These are phyloP conservation scores for Andrena trimmerana DNA, from an alignment of 2,888 invertebrate species.

Conservation along the genomic window DNA sequence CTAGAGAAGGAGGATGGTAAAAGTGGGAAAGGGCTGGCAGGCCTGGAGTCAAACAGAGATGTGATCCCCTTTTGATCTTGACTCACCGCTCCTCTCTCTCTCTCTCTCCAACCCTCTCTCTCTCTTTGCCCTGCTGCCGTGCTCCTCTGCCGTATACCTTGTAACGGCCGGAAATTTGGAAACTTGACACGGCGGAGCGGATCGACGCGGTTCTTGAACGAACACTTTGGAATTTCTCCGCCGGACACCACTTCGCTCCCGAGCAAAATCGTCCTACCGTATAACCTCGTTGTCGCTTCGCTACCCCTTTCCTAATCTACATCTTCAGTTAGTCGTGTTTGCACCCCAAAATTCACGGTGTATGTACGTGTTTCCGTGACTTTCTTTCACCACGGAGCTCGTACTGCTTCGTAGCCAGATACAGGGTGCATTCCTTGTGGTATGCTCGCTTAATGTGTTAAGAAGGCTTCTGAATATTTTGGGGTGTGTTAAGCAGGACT, in stretches of 20 bases:
- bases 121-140: constrained; percentile 2
- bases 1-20: constrained; percentile 47
- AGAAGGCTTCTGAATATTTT: too few species aligned
- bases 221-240: constrained; percentile 68
- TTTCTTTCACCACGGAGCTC: neutral
- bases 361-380: constrained; percentile 1
- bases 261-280: constrained; percentile 64
- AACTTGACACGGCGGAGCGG: constrained; percentile 75
- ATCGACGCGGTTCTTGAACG: constrained; percentile 62
- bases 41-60: constrained; percentile 73
- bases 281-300: constrained; percentile 51
- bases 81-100: constrained; percentile 40
- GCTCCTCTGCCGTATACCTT: constrained; percentile 54
- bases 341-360: neutral
- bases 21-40: constrained; percentile 63
- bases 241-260: constrained; percentile 61
- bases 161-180: constrained; percentile 80
- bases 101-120: neutral
- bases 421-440: neutral
- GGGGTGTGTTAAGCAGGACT: too few species aligned
- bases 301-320: constrained; percentile 33
- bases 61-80: constrained; percentile 68
- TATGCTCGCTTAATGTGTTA: too few species aligned
- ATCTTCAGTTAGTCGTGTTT: constrained; percentile 9
- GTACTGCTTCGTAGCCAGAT: neutral